These are phyloP conservation scores for Cenopis cana DNA, from an alignment of 2,888 invertebrate species.

Conservation along the genomic window DNA sequence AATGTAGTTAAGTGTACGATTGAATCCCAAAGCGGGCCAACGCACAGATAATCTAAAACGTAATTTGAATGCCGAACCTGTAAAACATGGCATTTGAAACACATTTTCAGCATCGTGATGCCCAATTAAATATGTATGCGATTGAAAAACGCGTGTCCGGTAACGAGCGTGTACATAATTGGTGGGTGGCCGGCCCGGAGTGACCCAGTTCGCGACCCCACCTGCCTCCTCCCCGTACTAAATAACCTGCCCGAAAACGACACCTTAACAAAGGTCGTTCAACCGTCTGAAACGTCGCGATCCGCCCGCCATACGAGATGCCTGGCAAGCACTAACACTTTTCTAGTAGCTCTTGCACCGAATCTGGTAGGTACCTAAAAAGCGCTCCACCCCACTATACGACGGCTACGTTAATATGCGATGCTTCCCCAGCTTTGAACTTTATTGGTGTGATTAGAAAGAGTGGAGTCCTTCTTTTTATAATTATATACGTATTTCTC, in stretches of 20 bases:
- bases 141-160: conserved; percentile 86
- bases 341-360: conserved; percentile 32
- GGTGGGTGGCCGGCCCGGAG: conserved; percentile 81
- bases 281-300: conserved; percentile 75
- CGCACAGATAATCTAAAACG: conserved; percentile 53
- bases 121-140: conserved; percentile 86
- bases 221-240: conserved; percentile 62
- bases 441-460: conserved; percentile 31
- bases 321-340: conserved; percentile 44
- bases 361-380: conserved; percentile 16
- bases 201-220: conserved; percentile 81
- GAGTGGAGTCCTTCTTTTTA: neutral
- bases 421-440: conserved; percentile 20
- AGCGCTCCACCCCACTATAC: conserved; percentile 8
- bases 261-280: conserved; percentile 85
- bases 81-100: conserved; percentile 78
- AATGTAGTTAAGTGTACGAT: neutral
- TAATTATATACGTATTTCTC: conserved; percentile 1
- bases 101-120: conserved; percentile 82
- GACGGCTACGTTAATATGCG: conserved; percentile 28
- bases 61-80: conserved; percentile 67
- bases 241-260: conserved; percentile 84
- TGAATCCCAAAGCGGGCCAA: conserved; percentile 35
- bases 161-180: conserved; percentile 86
- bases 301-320: conserved; percentile 52